phyloP scores from a whole-genome alignment of 2,113 vertebrate species.

The Gallinago jamesoni region DNA sequence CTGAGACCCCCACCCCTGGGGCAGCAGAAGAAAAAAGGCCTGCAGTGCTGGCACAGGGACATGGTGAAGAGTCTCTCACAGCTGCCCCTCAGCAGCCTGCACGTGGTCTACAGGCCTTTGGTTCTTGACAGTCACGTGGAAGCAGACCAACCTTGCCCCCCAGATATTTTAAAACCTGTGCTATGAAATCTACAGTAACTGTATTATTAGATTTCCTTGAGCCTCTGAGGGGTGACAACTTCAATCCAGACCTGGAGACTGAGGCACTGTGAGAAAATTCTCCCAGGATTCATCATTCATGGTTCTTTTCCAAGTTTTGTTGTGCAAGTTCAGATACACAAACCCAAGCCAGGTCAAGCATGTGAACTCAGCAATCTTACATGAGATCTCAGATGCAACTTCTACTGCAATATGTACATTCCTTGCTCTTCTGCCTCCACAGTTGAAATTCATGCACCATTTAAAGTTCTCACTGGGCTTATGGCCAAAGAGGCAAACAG shows the following conservation, averaged over 20 bases:
- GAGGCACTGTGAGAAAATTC: background rate
- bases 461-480: background rate
- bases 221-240: background rate
- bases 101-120: background rate
- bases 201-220: fast-evolving
- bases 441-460: background rate
- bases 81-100: background rate
- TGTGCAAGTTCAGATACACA: background rate
- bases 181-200: background rate
- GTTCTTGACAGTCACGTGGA: background rate
- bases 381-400: background rate
- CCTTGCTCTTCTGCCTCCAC: background rate
- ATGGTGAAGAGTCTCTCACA: background rate
- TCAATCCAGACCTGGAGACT: background rate
- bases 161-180: background rate
- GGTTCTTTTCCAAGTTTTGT: background rate
- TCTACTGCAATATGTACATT: background rate
- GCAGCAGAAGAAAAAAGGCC: fast-evolving
- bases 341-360: background rate
- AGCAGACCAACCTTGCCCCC: background rate
- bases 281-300: background rate
- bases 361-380: background rate
- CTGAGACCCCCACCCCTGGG: background rate
- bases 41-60: fast-evolving
- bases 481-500: background rate